Base-by-base conservation (phyloP, 2,888 invertebrate genomes). In the Cerceris rybyensis region DNA sequence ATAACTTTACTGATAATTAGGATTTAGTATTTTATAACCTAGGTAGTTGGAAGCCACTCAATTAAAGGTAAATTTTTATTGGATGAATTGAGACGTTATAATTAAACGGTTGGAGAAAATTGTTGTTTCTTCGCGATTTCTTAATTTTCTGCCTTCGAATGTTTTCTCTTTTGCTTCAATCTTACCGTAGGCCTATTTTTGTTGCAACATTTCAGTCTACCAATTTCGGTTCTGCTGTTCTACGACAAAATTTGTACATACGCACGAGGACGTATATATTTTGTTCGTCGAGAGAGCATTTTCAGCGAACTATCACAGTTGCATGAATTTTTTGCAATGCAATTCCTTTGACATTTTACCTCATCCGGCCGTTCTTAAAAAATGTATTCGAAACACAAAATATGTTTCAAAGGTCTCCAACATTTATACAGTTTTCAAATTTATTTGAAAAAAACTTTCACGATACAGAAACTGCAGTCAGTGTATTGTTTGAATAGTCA, bases 191-290 rank as follows among this genome's bases (percentile, higher is more conserved):
- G 7, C 13, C 63, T 59, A 17, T 60, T 60, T 65, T 57, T 43
- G 64, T 73, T 57, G 65, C 46, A 9, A 54, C 57, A 60, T 68
- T 71, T 57, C 65, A 65, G 69, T 73, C 69, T 57, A 61, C 39
- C 16, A 39, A 16, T 17, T 43, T 75, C 55, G 28, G 42, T 58
- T 72, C 57, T 46, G 73, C 46, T 72, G 52, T 58, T n/a, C 59
- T 39, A 42, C 42, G 68, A 59, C 59, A 52, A 76, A 72, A 76
- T 72, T 76, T 68, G 17, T 42, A 55, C 7, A 52, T 7, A 46
- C 9, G 9, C 8, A 8, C 52, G 14, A 7, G 52, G 8, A 7
- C n/a, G 14, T n/a, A n/a, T 52, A n/a, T 46, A 46, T 46, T 46
- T 52, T 7, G 52, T 5, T 11, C 52, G 14, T 5, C n/a, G 52